Evolutionary conservation across 2,797 vertebrate genomes (phyloP).

Genomic region (Rachycentron canadum): DNA sequence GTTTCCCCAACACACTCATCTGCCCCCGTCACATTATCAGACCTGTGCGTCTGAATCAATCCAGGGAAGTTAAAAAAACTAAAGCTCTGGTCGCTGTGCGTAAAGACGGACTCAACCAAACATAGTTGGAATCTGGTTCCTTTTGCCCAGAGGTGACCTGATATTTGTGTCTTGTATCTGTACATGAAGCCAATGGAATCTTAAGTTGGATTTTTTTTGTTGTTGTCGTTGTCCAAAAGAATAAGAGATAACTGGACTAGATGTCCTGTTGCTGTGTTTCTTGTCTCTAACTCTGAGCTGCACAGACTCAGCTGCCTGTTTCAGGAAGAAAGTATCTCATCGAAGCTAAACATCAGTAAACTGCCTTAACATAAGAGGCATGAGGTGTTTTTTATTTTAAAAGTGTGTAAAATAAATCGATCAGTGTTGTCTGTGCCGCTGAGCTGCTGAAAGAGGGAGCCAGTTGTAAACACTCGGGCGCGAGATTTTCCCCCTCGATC

Average conservation of each 20-base stretch:
- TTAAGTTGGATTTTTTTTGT: not conserved
- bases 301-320: slow-evolving; percentile 31
- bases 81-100: slow-evolving; percentile 39
- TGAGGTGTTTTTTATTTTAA: not conserved
- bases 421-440: slow-evolving; percentile 60
- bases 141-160: slow-evolving; percentile 2
- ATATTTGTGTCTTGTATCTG: slow-evolving; percentile 38
- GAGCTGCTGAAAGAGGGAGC: slow-evolving; percentile 86
- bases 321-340: slow-evolving; percentile 35
- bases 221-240: slow-evolving; percentile 11
- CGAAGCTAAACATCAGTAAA: slow-evolving; percentile 42
- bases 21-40: not conserved
- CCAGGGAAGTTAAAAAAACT: slow-evolving; percentile 10
- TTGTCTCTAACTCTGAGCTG: slow-evolving; percentile 40
- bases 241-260: too few species aligned
- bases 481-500: slow-evolving; percentile 92
- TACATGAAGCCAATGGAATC: slow-evolving; percentile 10
- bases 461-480: slow-evolving; percentile 96
- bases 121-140: slow-evolving; percentile 5
- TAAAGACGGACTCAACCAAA: slow-evolving; percentile 50
- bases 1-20: slow-evolving; percentile 47
- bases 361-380: slow-evolving; percentile 21
- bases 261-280: slow-evolving; percentile 61
- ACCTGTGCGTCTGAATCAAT: not conserved
- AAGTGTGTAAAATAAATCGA: slow-evolving; percentile 50